These are phyloP conservation scores for Gadus chalcogrammus DNA, from an alignment of 2,113 vertebrate species.

Conservation along the genomic window DNA sequence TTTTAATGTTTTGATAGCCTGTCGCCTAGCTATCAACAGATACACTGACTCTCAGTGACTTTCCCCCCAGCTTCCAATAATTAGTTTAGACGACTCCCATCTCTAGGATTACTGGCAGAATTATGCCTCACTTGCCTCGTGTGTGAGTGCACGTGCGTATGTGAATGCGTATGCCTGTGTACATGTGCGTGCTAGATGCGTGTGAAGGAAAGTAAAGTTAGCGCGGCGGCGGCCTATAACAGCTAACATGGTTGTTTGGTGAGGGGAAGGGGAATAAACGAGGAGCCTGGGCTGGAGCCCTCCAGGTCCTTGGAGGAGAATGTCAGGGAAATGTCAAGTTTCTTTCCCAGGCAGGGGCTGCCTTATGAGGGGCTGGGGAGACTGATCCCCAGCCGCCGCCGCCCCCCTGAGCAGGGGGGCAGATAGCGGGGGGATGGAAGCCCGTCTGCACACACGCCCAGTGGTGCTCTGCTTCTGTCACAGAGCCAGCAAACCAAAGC, in stretches of 20 bases:
- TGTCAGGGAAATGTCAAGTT: constrained; percentile 69
- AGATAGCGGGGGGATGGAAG: constrained; percentile 29
- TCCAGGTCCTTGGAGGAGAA: constrained; percentile 46
- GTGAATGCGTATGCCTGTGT: not conserved
- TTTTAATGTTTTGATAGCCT: too few relatives aligned
- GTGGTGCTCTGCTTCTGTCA: not conserved
- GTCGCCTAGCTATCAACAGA: too few relatives aligned
- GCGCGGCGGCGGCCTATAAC: too few relatives aligned
- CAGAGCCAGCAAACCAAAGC: not conserved
- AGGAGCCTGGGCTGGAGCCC: constrained; percentile 45
- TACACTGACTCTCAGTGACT: too few relatives aligned
- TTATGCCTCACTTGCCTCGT: too few relatives aligned
- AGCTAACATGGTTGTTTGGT: constrained; percentile 19
- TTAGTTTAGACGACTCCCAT: too few relatives aligned
- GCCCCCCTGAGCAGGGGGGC: constrained; percentile 42
- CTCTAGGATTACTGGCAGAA: too few relatives aligned
- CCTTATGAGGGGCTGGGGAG: constrained; percentile 20
- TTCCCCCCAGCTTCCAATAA: too few relatives aligned
- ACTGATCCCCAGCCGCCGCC: not conserved
- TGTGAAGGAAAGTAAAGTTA: too few relatives aligned
- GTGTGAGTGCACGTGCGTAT: not conserved
- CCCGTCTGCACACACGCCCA: not conserved
- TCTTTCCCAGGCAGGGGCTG: constrained; percentile 47
- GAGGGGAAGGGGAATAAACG: constrained; percentile 36
- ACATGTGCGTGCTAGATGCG: too few relatives aligned